Evolutionary conservation across 2,113 vertebrate genomes (phyloP).

Genomic region (Apodemus sylvaticus): DNA sequence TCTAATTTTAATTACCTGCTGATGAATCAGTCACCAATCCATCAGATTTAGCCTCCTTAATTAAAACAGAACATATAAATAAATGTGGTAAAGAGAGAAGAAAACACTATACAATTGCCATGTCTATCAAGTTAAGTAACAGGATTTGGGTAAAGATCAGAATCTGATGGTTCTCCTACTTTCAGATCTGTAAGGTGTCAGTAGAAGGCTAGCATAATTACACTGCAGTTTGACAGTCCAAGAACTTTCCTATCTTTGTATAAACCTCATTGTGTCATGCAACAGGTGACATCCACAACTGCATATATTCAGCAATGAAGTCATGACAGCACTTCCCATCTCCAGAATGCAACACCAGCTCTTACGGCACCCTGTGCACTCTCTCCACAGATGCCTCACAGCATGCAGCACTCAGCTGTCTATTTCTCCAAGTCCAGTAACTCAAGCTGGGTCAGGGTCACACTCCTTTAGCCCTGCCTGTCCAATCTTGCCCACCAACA

Average conservation of each 20-base stretch:
- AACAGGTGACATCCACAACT: constrained; percentile 20
- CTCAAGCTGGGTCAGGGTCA: background rate
- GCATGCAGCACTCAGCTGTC: background rate
- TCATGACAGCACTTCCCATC: background rate
- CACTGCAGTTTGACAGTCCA: background rate
- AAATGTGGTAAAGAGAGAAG: constrained; percentile 54
- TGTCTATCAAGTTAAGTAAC: background rate
- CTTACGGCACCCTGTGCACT: background rate
- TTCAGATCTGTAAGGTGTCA: background rate
- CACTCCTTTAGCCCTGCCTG: background rate
- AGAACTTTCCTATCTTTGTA: background rate
- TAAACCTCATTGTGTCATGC: background rate
- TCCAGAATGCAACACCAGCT: background rate
- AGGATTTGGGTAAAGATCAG: constrained; percentile 36
- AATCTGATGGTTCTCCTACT: background rate
- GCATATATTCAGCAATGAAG: background rate
- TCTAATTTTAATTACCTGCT: constrained; percentile 86
- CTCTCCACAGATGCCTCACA: too few species aligned
- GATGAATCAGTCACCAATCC: constrained; percentile 88
- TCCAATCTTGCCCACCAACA: background rate
- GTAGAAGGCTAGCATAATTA: background rate
- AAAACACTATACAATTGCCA: background rate
- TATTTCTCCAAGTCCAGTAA: background rate
- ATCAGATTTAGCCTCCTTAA: constrained; percentile 88
- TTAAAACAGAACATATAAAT: constrained; percentile 70